Conservation (phyloP, 2,888 invertebrate genomes). For the Clepsis dumicolana region DNA sequence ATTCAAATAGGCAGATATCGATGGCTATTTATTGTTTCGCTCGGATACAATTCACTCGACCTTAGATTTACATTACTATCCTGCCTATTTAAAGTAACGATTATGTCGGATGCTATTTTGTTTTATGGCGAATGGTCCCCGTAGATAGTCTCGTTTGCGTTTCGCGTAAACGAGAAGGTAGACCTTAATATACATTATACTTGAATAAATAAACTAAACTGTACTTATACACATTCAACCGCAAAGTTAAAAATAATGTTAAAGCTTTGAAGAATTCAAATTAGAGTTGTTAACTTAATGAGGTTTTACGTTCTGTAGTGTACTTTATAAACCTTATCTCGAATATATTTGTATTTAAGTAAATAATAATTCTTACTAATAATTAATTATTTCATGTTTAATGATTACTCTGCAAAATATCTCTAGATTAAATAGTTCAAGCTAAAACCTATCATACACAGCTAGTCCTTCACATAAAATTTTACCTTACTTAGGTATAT, state of each 20-base stretch:
- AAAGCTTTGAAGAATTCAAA: not conserved
- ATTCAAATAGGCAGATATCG: conserved; percentile 72
- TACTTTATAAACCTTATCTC: too few species aligned
- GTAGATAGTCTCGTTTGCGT: conserved; percentile 35
- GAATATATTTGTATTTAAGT: too few species aligned
- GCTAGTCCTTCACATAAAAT: too few species aligned
- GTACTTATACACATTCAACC: not conserved
- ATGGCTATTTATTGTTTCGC: conserved; percentile 38
- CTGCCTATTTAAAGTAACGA: conserved; percentile 38
- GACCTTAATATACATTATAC: not conserved
- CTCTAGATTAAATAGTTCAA: too few species aligned
- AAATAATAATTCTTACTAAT: too few species aligned
- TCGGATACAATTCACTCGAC: conserved; percentile 25
- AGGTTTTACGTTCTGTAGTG: not conserved
- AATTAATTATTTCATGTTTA: too few species aligned
- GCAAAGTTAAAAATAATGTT: not conserved
- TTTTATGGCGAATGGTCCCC: conserved; percentile 38
- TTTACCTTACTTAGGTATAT: too few species aligned
- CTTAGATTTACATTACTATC: conserved; percentile 34
- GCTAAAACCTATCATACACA: too few species aligned
- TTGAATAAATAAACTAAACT: not conserved
- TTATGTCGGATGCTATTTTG: conserved; percentile 37
- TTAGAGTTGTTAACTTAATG: not conserved
- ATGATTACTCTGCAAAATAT: too few species aligned
- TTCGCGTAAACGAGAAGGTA: conserved; percentile 11